Percentiles rank a stretch among this genome's conserved stretches.
Evolutionary conservation across 2,797 vertebrate species (phyloP).

Genomic region (Gymnodraco acuticeps): DNA sequence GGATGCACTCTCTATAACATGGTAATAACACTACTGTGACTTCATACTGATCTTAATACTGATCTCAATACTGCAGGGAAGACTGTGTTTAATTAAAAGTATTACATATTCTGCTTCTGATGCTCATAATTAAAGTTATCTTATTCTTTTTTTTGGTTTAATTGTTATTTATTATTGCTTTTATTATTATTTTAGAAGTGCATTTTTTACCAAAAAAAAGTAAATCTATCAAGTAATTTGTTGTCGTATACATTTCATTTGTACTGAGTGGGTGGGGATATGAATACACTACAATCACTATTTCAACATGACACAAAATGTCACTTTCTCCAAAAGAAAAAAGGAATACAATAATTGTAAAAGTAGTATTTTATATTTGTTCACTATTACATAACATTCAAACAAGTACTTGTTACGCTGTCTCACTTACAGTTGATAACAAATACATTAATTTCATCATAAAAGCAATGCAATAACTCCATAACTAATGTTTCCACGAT

Average conservation of each 20-base stretch:
- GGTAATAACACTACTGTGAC: conserved; percentile 19
- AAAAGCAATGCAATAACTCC: neutral
- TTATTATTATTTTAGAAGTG: neutral
- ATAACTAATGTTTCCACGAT: neutral
- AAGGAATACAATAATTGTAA: too few relatives aligned
- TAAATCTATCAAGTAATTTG: too few relatives aligned
- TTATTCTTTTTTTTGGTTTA: too few relatives aligned
- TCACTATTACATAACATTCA: conserved; percentile 31
- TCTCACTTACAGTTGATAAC: neutral
- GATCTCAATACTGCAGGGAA: neutral
- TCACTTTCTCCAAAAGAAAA: too few relatives aligned
- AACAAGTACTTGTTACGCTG: conserved; percentile 1
- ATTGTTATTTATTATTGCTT: too few relatives aligned
- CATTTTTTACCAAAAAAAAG: neutral
- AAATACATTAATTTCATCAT: neutral
- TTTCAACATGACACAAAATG: too few relatives aligned
- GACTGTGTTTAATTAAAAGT: neutral
- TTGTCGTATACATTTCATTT: too few relatives aligned
- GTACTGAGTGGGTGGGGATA: too few relatives aligned
- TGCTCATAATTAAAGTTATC: too few relatives aligned
- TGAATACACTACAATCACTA: too few relatives aligned
- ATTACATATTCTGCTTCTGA: too few relatives aligned
- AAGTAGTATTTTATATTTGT: too few relatives aligned
- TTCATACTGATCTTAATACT: neutral
- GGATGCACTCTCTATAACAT: neutral